phyloP scores from a whole-genome alignment of 1,140 invertebrate genomes.

The Oscheius sp. region DNA sequence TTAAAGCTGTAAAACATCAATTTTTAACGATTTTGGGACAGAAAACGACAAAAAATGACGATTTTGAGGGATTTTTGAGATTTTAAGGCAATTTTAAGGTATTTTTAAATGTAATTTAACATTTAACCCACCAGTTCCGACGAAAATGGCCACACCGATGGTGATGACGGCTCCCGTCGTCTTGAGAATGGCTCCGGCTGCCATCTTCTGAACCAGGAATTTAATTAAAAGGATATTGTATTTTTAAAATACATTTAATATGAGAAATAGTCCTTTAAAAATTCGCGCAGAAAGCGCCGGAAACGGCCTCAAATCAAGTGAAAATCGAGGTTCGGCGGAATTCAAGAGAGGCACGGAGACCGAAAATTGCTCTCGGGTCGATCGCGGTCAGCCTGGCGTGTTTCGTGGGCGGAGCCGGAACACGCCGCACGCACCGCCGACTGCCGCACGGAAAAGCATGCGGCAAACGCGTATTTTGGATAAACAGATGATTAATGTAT shows the following conservation, averaged over 20 bases:
- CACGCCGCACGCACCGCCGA: neutral
- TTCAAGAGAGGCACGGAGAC: constrained; percentile 3
- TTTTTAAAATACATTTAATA: constrained; percentile 1
- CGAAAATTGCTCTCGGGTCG: constrained; percentile 7
- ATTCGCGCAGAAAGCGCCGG: neutral
- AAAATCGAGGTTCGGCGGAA: neutral
- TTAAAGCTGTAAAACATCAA: too few relatives aligned
- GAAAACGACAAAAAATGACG: too few relatives aligned
- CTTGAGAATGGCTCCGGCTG: constrained; percentile 41
- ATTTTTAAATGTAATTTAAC: too few relatives aligned
- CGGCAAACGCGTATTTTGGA: neutral
- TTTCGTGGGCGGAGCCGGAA: neutral
- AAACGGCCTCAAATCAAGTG: neutral
- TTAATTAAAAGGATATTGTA: neutral
- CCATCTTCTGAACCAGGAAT: constrained; percentile 13
- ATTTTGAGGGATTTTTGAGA: too few relatives aligned
- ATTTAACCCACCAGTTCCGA: constrained; percentile 38
- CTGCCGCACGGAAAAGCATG: neutral
- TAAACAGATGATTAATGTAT: neutral
- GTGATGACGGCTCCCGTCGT: constrained; percentile 36
- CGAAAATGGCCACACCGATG: constrained; percentile 31
- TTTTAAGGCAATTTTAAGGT: too few relatives aligned
- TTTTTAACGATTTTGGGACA: too few relatives aligned
- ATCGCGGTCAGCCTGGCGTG: neutral
- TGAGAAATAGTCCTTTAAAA: too few relatives aligned